Percentiles rank a stretch among this genome's conserved stretches.
Conservation (phyloP, 1,140 invertebrate genomes). For the Bilobella aurantiaca region DNA sequence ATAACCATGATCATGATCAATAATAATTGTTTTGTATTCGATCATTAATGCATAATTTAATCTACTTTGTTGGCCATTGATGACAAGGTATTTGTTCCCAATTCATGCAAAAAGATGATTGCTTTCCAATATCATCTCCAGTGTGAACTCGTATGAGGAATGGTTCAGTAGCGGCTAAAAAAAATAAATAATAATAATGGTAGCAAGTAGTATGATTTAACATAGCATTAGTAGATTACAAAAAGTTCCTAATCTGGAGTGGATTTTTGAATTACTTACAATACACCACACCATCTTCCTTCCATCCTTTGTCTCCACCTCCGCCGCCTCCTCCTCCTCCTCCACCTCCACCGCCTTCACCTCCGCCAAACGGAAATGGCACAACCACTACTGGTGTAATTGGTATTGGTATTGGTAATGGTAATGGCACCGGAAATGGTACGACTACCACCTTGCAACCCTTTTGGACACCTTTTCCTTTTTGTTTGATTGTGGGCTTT, state of each 20-base stretch:
- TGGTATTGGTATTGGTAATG: neutral
- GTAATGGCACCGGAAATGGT: neutral
- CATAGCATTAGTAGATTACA: neutral
- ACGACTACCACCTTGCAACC: neutral
- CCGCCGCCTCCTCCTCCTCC: neutral
- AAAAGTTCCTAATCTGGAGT: neutral
- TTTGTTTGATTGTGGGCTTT: neutral
- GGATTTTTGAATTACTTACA: neutral
- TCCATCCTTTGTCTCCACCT: neutral
- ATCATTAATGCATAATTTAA: too few relatives aligned
- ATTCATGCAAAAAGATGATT: neutral
- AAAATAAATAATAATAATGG: neutral
- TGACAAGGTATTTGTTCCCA: neutral
- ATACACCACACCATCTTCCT: neutral
- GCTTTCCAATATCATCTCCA: neutral
- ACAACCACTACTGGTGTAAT: neutral
- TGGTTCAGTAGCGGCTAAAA: neutral
- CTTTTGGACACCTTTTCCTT: neutral
- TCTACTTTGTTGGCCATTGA: too few relatives aligned
- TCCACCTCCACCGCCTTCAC: neutral
- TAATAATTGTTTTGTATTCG: too few relatives aligned
- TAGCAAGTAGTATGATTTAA: neutral
- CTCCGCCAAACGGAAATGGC: neutral
- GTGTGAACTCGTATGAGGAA: neutral
- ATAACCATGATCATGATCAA: too few relatives aligned